Base-by-base conservation (phyloP, 2,888 invertebrate genomes). In the Ametastegia equiseti region DNA sequence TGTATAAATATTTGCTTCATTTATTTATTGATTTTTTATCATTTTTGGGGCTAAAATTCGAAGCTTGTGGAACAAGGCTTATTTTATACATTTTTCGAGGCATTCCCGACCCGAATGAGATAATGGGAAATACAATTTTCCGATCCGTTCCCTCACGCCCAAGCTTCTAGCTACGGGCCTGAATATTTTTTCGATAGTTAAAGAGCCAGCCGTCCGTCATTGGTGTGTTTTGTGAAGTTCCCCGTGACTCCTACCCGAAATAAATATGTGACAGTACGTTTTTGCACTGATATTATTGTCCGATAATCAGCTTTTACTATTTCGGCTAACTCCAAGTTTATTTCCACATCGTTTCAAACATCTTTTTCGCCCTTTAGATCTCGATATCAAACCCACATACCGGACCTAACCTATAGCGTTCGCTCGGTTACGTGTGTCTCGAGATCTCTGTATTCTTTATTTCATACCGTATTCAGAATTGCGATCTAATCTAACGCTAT, bases 261-360 rank as follows among this genome's bases (percentile, higher is more conserved):
- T 86, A 89, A 90, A 90, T 89, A 90, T 90, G 90, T 89, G 88
- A 89, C 89, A 89, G 89, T 89, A 85, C 88, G 89, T 89, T 82
- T 81, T 75, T 69, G 69, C 73, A 69, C 19, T 27, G 67, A 33
- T 80, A 69, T 78, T 75, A 63, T 27, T 77, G 65, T 19, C 39
- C 23, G 23, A 15, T 42, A 57, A 23, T 39, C n/a, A 75, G 50
- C 54, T 30, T 30, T 0, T 27, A 81, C 7, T 63, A 75, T 60
- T 47, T 30, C 47, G 45, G 11, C 23, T 67, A 15, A 27, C 11
- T 65, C 60, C 54, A 54, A 69, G 39, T 73, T 81, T 11, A 57
- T 79, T 50, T 27, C 5, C n/a, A 54, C 13, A 71, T 9, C 11
- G 78, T 80, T 81, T 36, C 30, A 1, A 15, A 3, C 5, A 13